Evolutionary conservation across 2,797 vertebrate genomes (phyloP), one percentile per base, ranked within the genome.

Genomic region (Molothrus ater): DNA sequence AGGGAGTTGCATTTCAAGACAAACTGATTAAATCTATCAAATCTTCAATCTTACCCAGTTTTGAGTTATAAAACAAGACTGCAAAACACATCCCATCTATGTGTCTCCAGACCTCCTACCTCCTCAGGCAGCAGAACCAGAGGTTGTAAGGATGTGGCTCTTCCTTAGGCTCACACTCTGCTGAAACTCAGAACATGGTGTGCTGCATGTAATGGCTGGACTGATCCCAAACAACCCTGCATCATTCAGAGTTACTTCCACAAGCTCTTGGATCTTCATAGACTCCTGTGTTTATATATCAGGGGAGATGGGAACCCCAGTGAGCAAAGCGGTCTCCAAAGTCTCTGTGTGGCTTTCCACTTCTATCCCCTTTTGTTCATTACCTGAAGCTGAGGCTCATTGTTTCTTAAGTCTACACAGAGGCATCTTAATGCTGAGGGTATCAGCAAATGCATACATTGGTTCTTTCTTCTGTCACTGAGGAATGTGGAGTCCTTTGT

Each of bases 401-500:
- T 95, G 90, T 95, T 92, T 76, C 93, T 82, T 94, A 95, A 95
- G 88, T 95, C 94, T 68, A 92, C 94, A 96, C 74, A 90, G 90
- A 94, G 90, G 86, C 88, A 94, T 96, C 96, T 84, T 96, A 96
- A 95, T 95, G 88, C 94, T 92, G 78, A 95, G 96, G 78, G 80
- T 95, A 95, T 96, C 96, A 96, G 92, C 88, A 88, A 94, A 92
- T 95, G 96, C 92, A 93, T 95, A 95, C 93, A 92, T 76, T 87
- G 90, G 60, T 90, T 95, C 94, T 94, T 94, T 93, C 90, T 95
- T 95, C 93, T 95, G 95, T 96, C 96, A 95, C 90, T 96, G 88
- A 95, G 94, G 96, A 96, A 96, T 96, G 95, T 86, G 86, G 40
- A 95, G 51, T 94, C 88, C 68, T 96, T 96, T 96, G 96, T 96